Evolutionary conservation across 2,113 vertebrate species (phyloP).

Genomic region (Datnioides undecimradiatus): DNA sequence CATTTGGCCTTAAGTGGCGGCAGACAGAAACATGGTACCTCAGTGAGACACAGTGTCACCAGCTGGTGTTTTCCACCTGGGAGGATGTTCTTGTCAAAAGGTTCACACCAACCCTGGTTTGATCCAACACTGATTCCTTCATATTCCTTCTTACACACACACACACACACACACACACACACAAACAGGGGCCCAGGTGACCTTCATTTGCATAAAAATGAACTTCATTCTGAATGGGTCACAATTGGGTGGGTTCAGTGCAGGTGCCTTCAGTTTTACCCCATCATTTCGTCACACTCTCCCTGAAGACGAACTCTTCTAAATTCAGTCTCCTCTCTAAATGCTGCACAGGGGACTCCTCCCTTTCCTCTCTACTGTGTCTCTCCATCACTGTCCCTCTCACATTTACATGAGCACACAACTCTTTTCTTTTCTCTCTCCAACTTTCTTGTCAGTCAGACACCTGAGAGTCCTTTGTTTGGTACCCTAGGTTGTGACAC

Average conservation of each 20-base stretch:
- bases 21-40: no score
- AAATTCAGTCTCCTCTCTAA: conserved; percentile 4
- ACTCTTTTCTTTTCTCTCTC: conserved; percentile 3
- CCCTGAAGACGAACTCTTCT: conserved; percentile 18
- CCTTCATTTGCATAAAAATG: conserved; percentile 63
- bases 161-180: no score
- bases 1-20: no score
- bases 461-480: conserved; percentile 39
- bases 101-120: no score
- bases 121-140: no score
- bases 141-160: no score
- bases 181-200: conserved; percentile 31
- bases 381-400: background rate
- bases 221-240: conserved; percentile 50
- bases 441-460: conserved; percentile 17
- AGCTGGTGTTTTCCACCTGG: no score
- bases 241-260: conserved; percentile 48
- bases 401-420: background rate
- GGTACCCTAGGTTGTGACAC: conserved; percentile 13
- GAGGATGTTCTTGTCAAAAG: no score
- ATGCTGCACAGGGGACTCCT: conserved; percentile 12
- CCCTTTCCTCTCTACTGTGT: background rate
- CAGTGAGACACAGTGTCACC: no score
- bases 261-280: conserved; percentile 6
- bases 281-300: background rate